phyloP scores from a whole-genome alignment of 2,113 vertebrate genomes.

The Narcine bancroftii region DNA sequence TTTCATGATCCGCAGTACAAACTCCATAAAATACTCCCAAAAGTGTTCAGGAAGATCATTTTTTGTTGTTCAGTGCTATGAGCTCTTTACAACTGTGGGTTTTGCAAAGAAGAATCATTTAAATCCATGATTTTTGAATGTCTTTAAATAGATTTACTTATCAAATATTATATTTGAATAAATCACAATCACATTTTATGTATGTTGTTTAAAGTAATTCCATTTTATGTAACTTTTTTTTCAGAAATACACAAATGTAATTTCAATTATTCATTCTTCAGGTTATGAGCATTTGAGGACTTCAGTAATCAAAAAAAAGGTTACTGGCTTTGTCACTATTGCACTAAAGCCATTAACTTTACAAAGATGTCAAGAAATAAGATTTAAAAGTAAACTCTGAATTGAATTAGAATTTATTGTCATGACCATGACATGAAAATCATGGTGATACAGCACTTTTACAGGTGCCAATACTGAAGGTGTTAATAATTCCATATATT shows the following conservation, averaged over 20 bases:
- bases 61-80: too few relatives aligned
- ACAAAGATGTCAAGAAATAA: slow-evolving; percentile 3
- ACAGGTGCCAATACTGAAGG: too few relatives aligned
- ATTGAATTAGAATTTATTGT: too few relatives aligned
- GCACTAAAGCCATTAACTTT: background rate
- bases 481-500: too few relatives aligned
- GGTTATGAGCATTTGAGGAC: background rate
- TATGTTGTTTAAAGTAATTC: background rate
- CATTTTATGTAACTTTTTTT: background rate
- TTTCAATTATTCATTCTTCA: background rate
- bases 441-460: too few relatives aligned
- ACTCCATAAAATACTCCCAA: too few relatives aligned
- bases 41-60: too few relatives aligned
- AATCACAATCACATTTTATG: background rate
- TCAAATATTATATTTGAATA: slow-evolving; percentile 10
- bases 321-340: background rate
- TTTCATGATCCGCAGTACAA: too few relatives aligned
- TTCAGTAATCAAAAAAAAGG: background rate
- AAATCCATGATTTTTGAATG: background rate
- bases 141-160: background rate
- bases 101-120: background rate
- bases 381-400: background rate
- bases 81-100: background rate
- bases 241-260: background rate
- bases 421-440: too few relatives aligned